Percentiles rank a stretch among this genome's conserved stretches.
phyloP scores from a whole-genome alignment of 2,888 invertebrate species.

The Cheilosia urbana region DNA sequence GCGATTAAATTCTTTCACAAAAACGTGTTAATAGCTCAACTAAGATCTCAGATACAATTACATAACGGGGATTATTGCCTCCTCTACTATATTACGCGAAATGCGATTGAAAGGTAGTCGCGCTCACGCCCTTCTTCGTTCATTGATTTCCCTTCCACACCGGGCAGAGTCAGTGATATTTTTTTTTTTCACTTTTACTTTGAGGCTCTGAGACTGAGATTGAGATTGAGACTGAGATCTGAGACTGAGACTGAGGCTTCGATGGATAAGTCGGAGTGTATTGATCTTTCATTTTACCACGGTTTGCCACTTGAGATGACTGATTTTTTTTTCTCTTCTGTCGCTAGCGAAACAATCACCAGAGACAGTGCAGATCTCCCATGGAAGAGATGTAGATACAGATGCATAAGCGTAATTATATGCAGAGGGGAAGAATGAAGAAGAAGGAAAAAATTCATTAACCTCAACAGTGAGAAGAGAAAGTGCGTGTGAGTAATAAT shows the following conservation, averaged over 20 bases:
- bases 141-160: conserved; percentile 31
- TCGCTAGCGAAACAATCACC: conserved; percentile 33
- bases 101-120: conserved; percentile 4
- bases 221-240: too few species aligned
- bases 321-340: background rate
- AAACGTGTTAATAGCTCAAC: conserved; percentile 62
- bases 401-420: conserved; percentile 49
- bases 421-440: conserved; percentile 33
- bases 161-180: conserved; percentile 30
- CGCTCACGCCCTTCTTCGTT: conserved; percentile 47
- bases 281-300: conserved; percentile 62
- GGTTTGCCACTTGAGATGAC: conserved; percentile 39
- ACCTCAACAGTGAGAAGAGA: conserved; percentile 67
- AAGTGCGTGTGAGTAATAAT: conserved; percentile 70
- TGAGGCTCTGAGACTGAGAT: background rate
- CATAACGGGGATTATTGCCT: conserved; percentile 58
- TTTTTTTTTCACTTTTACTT: conserved; percentile 71
- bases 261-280: conserved; percentile 28
- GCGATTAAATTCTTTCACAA: conserved; percentile 42
- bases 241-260: too few species aligned
- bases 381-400: conserved; percentile 30
- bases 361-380: conserved; percentile 8
- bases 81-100: conserved; percentile 58
- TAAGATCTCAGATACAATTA: conserved; percentile 43
- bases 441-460: conserved; percentile 56